phyloP scores from a whole-genome alignment of 2,113 vertebrate genomes.

The Pedetes capensis region DNA sequence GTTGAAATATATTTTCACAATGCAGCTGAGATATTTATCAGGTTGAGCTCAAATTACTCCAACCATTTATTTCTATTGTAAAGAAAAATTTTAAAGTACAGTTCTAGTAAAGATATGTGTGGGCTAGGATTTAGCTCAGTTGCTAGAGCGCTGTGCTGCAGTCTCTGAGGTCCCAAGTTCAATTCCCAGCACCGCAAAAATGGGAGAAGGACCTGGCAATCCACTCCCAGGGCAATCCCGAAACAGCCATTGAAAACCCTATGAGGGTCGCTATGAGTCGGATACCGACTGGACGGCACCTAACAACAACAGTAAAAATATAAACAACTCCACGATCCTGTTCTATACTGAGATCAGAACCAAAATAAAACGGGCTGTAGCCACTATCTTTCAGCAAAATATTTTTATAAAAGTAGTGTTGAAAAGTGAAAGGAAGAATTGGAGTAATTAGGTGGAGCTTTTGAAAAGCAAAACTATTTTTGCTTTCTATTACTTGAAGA shows the following conservation, averaged over 20 bases:
- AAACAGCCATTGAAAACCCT: too few species aligned
- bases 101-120: too few species aligned
- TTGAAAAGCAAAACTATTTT: not conserved
- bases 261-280: too few species aligned
- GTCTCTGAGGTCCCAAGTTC: too few species aligned
- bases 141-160: too few species aligned
- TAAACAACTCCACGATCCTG: not conserved
- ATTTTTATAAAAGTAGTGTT: not conserved
- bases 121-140: too few species aligned
- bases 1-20: conserved; percentile 66
- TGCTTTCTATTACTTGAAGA: not conserved
- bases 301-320: too few species aligned
- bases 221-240: too few species aligned
- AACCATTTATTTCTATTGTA: not conserved
- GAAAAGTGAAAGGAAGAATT: not conserved
- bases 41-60: not conserved
- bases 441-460: not conserved
- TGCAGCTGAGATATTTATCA: conserved; percentile 60
- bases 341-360: not conserved
- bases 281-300: too few species aligned
- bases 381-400: not conserved
- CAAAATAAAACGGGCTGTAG: not conserved
- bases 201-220: too few species aligned
- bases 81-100: not conserved
- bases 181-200: too few species aligned